These are phyloP conservation scores for Xiphias gladius DNA, from an alignment of 2,113 vertebrate genomes.

Conservation along the genomic window DNA sequence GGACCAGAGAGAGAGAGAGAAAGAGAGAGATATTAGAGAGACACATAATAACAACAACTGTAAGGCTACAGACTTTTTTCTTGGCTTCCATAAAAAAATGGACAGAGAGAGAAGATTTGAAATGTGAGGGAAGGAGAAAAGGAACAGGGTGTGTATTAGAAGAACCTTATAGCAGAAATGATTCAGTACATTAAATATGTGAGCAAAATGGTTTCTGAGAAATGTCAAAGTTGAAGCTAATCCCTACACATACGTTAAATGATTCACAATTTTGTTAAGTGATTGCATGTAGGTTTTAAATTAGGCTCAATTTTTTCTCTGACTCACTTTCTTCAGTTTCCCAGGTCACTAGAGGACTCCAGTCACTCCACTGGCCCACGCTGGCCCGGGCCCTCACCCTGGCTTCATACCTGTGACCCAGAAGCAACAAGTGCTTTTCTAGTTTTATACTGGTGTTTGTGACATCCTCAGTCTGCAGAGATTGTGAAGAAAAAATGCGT, in stretches of 20 bases:
- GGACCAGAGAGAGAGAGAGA: slow-evolving; percentile 18
- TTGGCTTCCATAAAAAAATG: neutral
- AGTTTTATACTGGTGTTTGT: slow-evolving; percentile 48
- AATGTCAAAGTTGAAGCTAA: neutral
- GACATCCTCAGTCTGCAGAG: slow-evolving; percentile 53
- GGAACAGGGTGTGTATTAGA: neutral
- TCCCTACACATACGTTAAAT: neutral
- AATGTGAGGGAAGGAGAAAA: slow-evolving; percentile 45
- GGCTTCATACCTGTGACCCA: slow-evolving; percentile 69
- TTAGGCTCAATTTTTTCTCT: neutral
- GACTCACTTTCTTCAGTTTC: slow-evolving; percentile 56
- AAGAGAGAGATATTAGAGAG: neutral
- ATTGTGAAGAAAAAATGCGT: neutral
- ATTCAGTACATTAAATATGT: neutral
- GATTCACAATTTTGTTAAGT: neutral
- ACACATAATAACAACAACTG: slow-evolving; percentile 21
- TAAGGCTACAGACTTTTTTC: slow-evolving; percentile 13
- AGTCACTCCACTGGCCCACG: slow-evolving; percentile 75
- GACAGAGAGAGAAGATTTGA: slow-evolving; percentile 34
- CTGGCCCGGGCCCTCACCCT: slow-evolving; percentile 60
- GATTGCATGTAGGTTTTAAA: neutral
- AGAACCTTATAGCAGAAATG: neutral
- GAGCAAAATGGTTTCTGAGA: neutral
- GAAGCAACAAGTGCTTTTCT: slow-evolving; percentile 18
- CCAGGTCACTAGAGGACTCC: slow-evolving; percentile 74